phyloP scores from a whole-genome alignment of 1,140 invertebrate species.

The Homarus americanus region DNA sequence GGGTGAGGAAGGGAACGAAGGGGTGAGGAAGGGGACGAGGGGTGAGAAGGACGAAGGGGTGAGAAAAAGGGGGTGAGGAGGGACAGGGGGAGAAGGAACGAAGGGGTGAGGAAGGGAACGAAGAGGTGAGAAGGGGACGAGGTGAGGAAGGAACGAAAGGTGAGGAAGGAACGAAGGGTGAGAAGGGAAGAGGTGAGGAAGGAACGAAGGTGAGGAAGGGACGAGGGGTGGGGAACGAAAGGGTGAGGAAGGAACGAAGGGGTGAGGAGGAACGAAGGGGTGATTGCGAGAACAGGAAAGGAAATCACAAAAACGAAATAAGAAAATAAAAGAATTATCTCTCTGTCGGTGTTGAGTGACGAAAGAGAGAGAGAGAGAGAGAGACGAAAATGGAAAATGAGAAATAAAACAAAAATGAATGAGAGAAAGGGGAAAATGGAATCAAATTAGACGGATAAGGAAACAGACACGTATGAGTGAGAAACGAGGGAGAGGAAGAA shows the following conservation, averaged over 20 bases:
- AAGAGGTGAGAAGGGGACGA: not conserved
- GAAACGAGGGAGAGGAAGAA: not conserved
- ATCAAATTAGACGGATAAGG: not conserved
- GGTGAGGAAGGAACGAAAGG: not conserved
- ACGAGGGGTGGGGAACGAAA: not conserved
- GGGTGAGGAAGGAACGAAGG: not conserved
- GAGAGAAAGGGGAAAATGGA: not conserved
- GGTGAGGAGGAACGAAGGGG: not conserved
- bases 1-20: too few species aligned
- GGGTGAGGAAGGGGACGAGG: too few species aligned
- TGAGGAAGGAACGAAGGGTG: not conserved
- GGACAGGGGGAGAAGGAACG: too few species aligned
- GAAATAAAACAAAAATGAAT: not conserved
- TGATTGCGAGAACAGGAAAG: not conserved
- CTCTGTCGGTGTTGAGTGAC: too few species aligned
- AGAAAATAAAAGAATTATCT: not conserved
- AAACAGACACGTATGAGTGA: not conserved
- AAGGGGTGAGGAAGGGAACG: too few species aligned
- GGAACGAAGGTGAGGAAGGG: not conserved
- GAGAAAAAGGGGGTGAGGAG: too few species aligned
- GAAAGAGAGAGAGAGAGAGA: too few species aligned
- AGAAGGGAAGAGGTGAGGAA: not conserved
- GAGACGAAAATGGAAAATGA: too few species aligned
- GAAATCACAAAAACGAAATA: not conserved
- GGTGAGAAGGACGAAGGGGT: too few species aligned